phyloP scores from a whole-genome alignment of 1,140 invertebrate genomes.

The Drosophila navojoa region DNA sequence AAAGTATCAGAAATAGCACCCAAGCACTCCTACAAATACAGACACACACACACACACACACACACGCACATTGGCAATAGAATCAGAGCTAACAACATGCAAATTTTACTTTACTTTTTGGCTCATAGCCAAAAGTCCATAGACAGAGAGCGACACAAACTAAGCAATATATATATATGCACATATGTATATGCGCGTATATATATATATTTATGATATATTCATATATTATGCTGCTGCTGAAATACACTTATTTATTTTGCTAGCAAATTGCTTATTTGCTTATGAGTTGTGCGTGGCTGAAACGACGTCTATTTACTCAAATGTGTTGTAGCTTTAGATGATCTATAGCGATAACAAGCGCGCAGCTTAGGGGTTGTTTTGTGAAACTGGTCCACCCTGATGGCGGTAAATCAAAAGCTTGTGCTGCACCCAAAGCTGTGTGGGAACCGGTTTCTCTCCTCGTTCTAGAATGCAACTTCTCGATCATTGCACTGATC shows the following conservation, averaged over 20 bases:
- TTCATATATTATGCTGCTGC: not conserved
- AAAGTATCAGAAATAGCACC: constrained; percentile 18
- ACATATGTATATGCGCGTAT: not conserved
- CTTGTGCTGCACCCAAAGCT: constrained; percentile 4
- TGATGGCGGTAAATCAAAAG: not conserved
- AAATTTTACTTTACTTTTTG: constrained; percentile 33
- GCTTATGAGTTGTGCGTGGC: constrained; percentile 54
- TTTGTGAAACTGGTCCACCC: constrained; percentile 5
- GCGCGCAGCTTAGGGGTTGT: constrained; percentile 16
- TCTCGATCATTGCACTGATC: constrained; percentile 21
- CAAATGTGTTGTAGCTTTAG: not conserved
- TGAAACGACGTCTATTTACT: constrained; percentile 59
- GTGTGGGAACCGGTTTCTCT: constrained; percentile 11
- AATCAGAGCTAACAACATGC: constrained; percentile 31
- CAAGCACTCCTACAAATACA: not conserved
- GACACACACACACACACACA: not conserved
- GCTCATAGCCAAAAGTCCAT: constrained; percentile 21
- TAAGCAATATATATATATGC: not conserved
- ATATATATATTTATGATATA: constrained; percentile 2
- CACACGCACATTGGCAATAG: not conserved
- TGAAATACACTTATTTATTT: constrained; percentile 66
- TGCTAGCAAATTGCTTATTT: constrained; percentile 64
- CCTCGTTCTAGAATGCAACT: constrained; percentile 20
- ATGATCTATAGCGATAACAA: too few relatives aligned
- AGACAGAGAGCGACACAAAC: not conserved